Conservation (phyloP, 35 echinoderm and acorn worm genomes). For the Heliocidaris erythrogramma region DNA sequence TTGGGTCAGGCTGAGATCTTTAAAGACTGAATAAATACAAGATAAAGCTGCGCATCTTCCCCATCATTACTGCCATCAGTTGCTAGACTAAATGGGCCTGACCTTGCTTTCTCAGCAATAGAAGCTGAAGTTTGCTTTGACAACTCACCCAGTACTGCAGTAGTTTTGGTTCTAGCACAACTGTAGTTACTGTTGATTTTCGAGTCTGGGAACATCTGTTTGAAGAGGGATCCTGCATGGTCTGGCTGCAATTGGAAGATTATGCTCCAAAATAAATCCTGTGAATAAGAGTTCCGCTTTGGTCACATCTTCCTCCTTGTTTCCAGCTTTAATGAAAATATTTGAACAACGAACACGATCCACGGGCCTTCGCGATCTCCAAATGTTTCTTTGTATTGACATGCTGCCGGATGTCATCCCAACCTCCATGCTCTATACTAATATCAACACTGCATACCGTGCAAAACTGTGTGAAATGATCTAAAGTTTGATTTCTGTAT, state of each 20-base stretch:
- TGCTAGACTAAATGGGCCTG: constrained; percentile 56
- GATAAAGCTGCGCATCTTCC: constrained; percentile 51
- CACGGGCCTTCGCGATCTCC: no score
- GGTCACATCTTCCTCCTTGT: constrained; percentile 29
- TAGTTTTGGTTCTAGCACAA: constrained; percentile 66
- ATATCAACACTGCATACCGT: no score
- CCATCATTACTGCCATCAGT: constrained; percentile 64
- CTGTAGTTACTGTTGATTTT: constrained; percentile 51
- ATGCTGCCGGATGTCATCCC: no score
- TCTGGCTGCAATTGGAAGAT: constrained; percentile 56
- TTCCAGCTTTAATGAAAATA: not conserved
- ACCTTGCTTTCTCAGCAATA: constrained; percentile 26
- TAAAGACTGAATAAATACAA: constrained; percentile 44
- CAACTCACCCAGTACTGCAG: not conserved
- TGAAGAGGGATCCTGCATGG: constrained; percentile 43
- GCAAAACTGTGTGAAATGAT: no score
- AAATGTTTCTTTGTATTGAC: no score
- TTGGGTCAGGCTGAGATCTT: no score
- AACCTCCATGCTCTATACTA: no score
- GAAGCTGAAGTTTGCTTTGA: constrained; percentile 19
- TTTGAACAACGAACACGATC: no score
- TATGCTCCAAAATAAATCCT: constrained; percentile 53
- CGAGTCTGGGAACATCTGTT: constrained; percentile 63
- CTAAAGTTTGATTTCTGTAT: no score
- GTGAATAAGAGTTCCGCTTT: constrained; percentile 49